Percentiles rank a stretch among this genome's conserved stretches.
phyloP scores from a whole-genome alignment of 2,888 invertebrate genomes.

The Aproaerema taeniolella region DNA sequence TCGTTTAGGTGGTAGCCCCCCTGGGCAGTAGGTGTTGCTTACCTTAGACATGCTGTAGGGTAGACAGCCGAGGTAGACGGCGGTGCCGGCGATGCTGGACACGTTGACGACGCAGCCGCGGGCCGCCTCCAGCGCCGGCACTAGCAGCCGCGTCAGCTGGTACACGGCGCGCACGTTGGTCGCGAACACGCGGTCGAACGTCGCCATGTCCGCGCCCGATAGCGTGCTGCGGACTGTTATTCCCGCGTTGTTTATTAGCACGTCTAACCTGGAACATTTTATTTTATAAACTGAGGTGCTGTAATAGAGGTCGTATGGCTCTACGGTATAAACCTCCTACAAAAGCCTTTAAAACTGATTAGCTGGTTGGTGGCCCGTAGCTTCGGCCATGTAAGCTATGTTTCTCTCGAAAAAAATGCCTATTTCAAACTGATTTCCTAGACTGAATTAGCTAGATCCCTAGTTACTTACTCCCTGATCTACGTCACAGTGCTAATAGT shows the following conservation, averaged over 20 bases:
- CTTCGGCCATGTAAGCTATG: too few relatives aligned
- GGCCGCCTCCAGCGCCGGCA: slow-evolving; percentile 79
- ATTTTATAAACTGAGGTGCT: too few relatives aligned
- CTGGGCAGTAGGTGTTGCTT: slow-evolving; percentile 19
- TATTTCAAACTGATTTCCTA: too few relatives aligned
- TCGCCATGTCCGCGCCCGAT: slow-evolving; percentile 25
- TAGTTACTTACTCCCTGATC: too few relatives aligned
- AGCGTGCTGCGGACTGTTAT: slow-evolving; percentile 49
- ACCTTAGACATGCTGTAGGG: slow-evolving; percentile 93
- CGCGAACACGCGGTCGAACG: slow-evolving; percentile 71
- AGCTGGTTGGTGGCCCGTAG: too few relatives aligned
- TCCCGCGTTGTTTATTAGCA: slow-evolving; percentile 72
- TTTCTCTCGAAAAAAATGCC: too few relatives aligned
- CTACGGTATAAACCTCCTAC: too few relatives aligned
- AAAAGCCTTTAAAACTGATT: too few relatives aligned
- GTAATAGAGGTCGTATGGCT: too few relatives aligned
- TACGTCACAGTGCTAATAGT: too few relatives aligned
- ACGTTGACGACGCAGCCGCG: slow-evolving; percentile 85
- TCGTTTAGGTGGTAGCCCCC: too few relatives aligned
- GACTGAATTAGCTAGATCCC: too few relatives aligned
- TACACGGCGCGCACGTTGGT: slow-evolving; percentile 80
- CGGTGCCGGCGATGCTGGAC: slow-evolving; percentile 80
- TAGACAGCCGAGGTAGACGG: slow-evolving; percentile 87
- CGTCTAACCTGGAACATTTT: slow-evolving; percentile 33
- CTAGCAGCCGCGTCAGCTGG: slow-evolving; percentile 80